Evolutionary conservation across 2,888 invertebrate species (phyloP).

Genomic region (Nymphalis c-album): DNA sequence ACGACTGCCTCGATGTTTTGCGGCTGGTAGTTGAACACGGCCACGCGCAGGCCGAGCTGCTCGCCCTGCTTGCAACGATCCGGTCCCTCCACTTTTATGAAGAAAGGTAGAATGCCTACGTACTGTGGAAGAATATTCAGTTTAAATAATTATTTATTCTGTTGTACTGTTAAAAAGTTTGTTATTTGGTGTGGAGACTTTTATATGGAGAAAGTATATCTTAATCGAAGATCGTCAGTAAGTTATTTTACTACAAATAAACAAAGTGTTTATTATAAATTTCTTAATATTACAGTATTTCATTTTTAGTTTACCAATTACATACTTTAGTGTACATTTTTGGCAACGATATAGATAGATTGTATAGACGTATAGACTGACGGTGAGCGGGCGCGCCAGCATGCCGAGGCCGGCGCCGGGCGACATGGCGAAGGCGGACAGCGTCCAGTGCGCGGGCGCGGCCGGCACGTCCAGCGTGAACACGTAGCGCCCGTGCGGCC

Average conservation of each 20-base stretch:
- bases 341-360: too few species aligned
- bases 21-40: slow-evolving; percentile 96
- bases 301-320: too few species aligned
- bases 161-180: not conserved
- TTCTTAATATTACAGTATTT: too few species aligned
- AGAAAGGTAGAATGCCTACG: slow-evolving; percentile 94
- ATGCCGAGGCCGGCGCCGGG: slow-evolving; percentile 93
- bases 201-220: too few species aligned
- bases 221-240: too few species aligned
- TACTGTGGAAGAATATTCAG: slow-evolving; percentile 76
- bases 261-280: too few species aligned
- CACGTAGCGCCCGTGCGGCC: slow-evolving; percentile 93
- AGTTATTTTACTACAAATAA: too few species aligned
- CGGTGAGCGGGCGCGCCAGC: slow-evolving; percentile 87
- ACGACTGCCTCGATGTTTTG: slow-evolving; percentile 92
- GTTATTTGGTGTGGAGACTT: not conserved
- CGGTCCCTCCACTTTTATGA: slow-evolving; percentile 97
- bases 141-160: too few species aligned
- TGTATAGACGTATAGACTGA: slow-evolving; percentile 7
- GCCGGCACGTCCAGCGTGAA: slow-evolving; percentile 80
- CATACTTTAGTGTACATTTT: too few species aligned
- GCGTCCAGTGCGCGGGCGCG: slow-evolving; percentile 93
- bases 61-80: slow-evolving; percentile 92
- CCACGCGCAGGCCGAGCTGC: slow-evolving; percentile 94
- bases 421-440: slow-evolving; percentile 95